phyloP scores from a whole-genome alignment of 2,888 invertebrate species.

The Schizotus pectinicornis region DNA sequence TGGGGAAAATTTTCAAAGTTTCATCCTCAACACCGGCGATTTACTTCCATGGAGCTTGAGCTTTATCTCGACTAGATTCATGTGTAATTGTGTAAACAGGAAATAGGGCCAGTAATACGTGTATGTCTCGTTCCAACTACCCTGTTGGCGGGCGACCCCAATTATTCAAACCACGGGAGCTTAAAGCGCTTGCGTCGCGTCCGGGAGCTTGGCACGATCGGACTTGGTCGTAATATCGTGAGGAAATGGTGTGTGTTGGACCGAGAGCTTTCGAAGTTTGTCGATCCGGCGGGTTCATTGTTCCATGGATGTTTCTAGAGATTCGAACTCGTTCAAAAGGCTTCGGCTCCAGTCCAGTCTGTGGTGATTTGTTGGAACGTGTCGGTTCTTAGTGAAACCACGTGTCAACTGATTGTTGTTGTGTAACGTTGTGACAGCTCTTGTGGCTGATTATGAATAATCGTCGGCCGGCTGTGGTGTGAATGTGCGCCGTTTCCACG shows the following conservation, averaged over 20 bases:
- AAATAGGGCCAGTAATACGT: slow-evolving; percentile 18
- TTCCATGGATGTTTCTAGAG: slow-evolving; percentile 27
- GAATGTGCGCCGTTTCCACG: slow-evolving; percentile 3
- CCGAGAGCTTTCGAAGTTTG: slow-evolving; percentile 24
- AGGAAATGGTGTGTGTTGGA: not conserved
- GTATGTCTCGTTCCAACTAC: slow-evolving; percentile 14
- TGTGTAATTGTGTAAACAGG: slow-evolving; percentile 26
- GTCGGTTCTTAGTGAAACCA: not conserved
- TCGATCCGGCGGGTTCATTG: slow-evolving; percentile 21
- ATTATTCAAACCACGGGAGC: slow-evolving; percentile 35
- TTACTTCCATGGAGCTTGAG: too few relatives aligned
- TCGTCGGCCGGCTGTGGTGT: too few relatives aligned
- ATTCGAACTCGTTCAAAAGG: slow-evolving; percentile 23
- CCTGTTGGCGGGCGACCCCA: slow-evolving; percentile 34
- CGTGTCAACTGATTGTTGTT: slow-evolving; percentile 10
- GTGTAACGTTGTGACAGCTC: slow-evolving; percentile 4
- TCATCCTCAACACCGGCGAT: too few relatives aligned
- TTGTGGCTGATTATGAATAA: too few relatives aligned
- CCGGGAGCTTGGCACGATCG: slow-evolving; percentile 5
- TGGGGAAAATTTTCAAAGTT: too few relatives aligned
- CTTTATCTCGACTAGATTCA: too few relatives aligned
- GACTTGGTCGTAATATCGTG: not conserved
- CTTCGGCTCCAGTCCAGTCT: slow-evolving; percentile 21
- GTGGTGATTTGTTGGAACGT: slow-evolving; percentile 11
- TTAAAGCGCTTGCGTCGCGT: slow-evolving; percentile 34